Evolutionary conservation across 2,113 vertebrate genomes (phyloP), one percentile per base, ranked within the genome.

Genomic region (Benitochromis conjunctus): DNA sequence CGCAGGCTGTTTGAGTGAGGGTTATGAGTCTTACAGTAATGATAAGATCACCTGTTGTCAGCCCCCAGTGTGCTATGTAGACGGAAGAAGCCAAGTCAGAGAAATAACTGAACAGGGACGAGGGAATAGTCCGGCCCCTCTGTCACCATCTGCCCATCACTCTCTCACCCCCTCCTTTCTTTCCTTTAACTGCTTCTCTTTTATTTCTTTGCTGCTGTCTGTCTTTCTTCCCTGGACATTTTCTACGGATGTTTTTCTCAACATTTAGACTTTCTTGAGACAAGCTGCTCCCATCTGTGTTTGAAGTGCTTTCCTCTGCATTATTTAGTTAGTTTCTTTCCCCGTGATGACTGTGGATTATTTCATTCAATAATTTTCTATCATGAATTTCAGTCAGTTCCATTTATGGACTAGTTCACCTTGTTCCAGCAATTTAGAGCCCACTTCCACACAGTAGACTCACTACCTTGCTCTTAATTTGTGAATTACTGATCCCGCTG

Each of bases 1-100:
- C 87, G 24, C 77, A 38, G 74, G 86, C 88, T 84, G 90, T 88
- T 78, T 81, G 76, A 91, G 71, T 83, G 85, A 86, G 92, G 78
- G 85, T 84, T 89, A 85, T 84, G 91, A 86, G 88, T 86, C 82
- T 89, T 89, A 87, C 88, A 86, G 90, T 94, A 85, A 93, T 91
- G 84, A 92, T 84, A 87, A 87, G 83, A 62, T 83, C 92, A 93
- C 92, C 91, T 95, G 94, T 92, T 92, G 90, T 89, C 74, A 31
- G 83, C 92, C 92, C 85, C 84, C 34, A 43, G 88, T 77, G 90
- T 88, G 86, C 76, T 18, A 34, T 86, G 69, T 80, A 69, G 60
- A 85, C 57, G 31, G 55, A 91, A 87, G 82, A 34, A 87, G 79
- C 81, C 62, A 84, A 82, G 62, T 51, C 55, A 74, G 82, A 92